Percentiles rank a stretch among this genome's conserved stretches.
phyloP scores from a whole-genome alignment of 2,797 vertebrate species.

The Enteromius trimaculatus region DNA sequence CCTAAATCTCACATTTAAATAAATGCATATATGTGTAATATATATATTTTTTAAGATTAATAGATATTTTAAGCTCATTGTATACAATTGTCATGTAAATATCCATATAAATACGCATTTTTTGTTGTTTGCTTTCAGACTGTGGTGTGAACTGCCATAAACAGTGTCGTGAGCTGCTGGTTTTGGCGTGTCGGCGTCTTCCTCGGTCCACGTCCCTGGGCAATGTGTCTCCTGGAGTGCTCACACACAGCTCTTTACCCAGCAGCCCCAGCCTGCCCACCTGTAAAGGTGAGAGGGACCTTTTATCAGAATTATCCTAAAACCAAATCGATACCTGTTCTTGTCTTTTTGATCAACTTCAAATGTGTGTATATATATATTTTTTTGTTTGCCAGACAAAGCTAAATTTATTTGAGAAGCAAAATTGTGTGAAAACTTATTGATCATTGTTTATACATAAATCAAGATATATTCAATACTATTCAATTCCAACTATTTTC shows the following conservation, averaged over 20 bases:
- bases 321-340: no score
- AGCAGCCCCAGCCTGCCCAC: constrained; percentile 87
- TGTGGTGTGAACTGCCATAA: constrained; percentile 97
- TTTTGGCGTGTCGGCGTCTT: constrained; percentile 91
- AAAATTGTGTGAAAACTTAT: background rate
- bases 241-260: constrained; percentile 87
- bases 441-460: background rate
- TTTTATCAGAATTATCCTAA: no score
- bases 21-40: background rate
- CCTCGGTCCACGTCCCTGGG: constrained; percentile 84
- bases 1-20: background rate
- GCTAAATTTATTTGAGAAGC: background rate
- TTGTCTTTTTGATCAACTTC: no score
- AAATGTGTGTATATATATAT: no score
- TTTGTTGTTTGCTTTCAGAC: constrained; percentile 74
- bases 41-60: background rate
- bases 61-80: background rate
- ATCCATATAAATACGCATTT: background rate
- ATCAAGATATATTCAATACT: no score
- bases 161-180: constrained; percentile 93
- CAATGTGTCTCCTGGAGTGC: constrained; percentile 70
- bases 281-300: constrained; percentile 72
- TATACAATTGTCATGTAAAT: background rate
- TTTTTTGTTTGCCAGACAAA: no score
- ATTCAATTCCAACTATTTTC: no score